Base-by-base conservation (phyloP, 2,888 invertebrate species). In the Phanerotoma sp. region DNA sequence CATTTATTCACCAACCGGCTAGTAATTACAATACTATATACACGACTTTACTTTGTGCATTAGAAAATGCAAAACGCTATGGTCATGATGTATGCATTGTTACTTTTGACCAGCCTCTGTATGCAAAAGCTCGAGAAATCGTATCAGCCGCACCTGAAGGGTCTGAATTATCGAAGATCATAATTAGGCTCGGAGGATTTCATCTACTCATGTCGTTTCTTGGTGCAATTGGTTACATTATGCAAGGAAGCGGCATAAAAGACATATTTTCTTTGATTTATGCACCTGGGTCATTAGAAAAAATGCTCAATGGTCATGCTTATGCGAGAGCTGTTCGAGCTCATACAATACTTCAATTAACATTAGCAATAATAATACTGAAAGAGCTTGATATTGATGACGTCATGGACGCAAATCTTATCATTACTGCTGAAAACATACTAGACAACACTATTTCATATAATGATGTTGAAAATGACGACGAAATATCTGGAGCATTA, bases 241-340 rank as follows among this genome's bases (percentile, higher is more conserved):
- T 44, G 44, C 15, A 44, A 13, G 44, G 30, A 9, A 44, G 28
- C 4, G 30, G 44, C 2, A 9, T 44, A 4, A 44, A 44, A 11
- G 44, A 44, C 25, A 9, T 28, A 28, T 10, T 28, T 1, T 4
- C 9, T 4, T 5, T 15, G 9, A 61, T 65, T 37, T 67, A 64
- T 60, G 66, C 67, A 18, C 6, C 40, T 11, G 64, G 61, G 9
- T 66, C 63, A 51, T 44, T 68, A 56, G 67, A 69, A 42, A 67
- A 70, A 61, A 68, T 69, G 65, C 47, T 70, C 6, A 63, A 58
- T 61, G 66, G 69, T 11, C 67, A 70, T 63, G 68, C 68, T 56
- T 69, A 64, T 54, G 60, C 66, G 38, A 58, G 65, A 61, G 61
- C 59, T 16, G 38, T 55, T 42, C 32, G 64, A 61, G 64, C 59